Evolutionary conservation across 2,888 invertebrate genomes (phyloP).

Genomic region (Pimpla rufipes): DNA sequence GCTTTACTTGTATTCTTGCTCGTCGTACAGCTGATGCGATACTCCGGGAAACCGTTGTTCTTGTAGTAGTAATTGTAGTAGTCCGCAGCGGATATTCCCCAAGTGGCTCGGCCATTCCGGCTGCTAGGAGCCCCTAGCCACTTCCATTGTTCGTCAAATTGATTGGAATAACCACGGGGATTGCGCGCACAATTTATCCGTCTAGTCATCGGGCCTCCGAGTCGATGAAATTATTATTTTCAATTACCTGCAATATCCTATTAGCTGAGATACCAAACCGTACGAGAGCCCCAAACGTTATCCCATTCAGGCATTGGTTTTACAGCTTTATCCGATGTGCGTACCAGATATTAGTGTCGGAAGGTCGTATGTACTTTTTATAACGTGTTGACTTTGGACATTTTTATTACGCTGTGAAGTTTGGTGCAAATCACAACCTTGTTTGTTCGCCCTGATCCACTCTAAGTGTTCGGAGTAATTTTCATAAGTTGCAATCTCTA

Average conservation of each 20-base stretch:
- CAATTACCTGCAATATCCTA: slow-evolving; percentile 21
- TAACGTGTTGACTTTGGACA: no score
- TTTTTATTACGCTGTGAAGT: no score
- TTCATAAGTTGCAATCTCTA: no score
- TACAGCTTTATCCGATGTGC: slow-evolving; percentile 7
- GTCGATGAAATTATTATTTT: slow-evolving; percentile 40
- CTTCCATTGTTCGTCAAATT: slow-evolving; percentile 54
- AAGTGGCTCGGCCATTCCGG: slow-evolving; percentile 27
- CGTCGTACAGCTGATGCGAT: slow-evolving; percentile 1
- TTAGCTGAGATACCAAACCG: not conserved
- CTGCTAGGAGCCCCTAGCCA: slow-evolving; percentile 25
- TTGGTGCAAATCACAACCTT: no score
- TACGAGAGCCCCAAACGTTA: not conserved
- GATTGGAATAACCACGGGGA: slow-evolving; percentile 50
- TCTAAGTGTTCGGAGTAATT: no score
- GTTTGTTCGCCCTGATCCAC: no score
- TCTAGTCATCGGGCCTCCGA: not conserved
- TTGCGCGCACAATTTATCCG: slow-evolving; percentile 27
- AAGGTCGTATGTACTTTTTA: no score
- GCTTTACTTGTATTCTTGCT: slow-evolving; percentile 6
- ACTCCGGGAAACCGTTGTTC: slow-evolving; percentile 1
- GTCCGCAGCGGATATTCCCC: slow-evolving; percentile 47
- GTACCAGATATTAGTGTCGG: no score
- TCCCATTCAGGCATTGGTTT: slow-evolving; percentile 5
- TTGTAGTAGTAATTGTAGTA: slow-evolving; percentile 41